phyloP scores from a whole-genome alignment of 2,888 invertebrate genomes.

The Lepidochitona cinerea region DNA sequence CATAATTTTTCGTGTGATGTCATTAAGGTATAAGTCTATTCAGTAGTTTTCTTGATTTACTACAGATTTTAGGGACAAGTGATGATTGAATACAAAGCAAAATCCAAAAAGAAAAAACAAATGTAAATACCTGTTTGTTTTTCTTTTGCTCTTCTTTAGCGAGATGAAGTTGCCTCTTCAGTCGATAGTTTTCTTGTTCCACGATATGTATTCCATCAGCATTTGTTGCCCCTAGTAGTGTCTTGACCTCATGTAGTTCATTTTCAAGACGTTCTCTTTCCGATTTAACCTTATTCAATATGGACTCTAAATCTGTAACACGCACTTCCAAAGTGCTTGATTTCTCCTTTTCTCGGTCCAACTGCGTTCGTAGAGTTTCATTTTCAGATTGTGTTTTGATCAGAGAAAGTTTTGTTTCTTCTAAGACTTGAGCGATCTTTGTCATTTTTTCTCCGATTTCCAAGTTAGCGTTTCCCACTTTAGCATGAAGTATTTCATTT shows the following conservation, averaged over 20 bases:
- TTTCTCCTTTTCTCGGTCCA: background rate
- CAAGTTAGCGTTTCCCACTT: conserved; percentile 52
- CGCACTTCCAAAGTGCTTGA: background rate
- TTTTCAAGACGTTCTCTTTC: background rate
- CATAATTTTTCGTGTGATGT: no score
- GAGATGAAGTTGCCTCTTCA: background rate
- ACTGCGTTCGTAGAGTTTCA: background rate
- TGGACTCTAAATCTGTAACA: background rate
- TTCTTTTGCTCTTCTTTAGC: background rate
- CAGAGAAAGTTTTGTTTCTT: conserved; percentile 34
- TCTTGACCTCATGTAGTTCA: background rate
- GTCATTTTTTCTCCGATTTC: conserved; percentile 56
- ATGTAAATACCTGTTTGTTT: background rate
- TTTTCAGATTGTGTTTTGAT: conserved; percentile 3
- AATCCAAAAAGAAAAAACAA: no score
- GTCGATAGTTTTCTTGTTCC: background rate
- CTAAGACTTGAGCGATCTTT: conserved; percentile 56
- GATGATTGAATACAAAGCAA: no score
- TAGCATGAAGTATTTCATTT: conserved; percentile 58
- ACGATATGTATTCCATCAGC: background rate
- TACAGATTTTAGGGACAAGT: no score
- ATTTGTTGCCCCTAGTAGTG: background rate
- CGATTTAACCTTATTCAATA: background rate
- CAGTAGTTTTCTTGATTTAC: no score
- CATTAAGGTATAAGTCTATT: no score